A percentile compares a stretch with the other conserved stretches of the same genome.
These are phyloP conservation scores for Buphagus erythrorhynchus DNA, from an alignment of 2,797 vertebrate genomes.

Conservation along the genomic window DNA sequence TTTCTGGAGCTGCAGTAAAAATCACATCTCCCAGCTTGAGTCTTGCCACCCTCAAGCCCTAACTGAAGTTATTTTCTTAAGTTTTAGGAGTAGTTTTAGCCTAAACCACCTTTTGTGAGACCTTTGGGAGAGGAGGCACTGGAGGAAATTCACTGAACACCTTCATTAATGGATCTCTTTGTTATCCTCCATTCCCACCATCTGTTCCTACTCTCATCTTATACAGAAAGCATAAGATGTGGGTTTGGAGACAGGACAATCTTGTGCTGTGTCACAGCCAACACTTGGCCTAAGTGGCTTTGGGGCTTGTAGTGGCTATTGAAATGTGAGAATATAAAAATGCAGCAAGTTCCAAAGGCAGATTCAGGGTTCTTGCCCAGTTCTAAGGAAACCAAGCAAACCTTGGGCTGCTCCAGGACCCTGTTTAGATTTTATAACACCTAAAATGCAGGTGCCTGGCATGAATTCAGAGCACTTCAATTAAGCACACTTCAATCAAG, in stretches of 20 bases:
- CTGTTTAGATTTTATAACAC: neutral
- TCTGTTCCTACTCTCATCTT: neutral
- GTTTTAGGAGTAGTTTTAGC: neutral
- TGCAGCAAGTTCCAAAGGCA: neutral
- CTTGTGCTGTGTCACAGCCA: neutral
- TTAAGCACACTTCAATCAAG: neutral
- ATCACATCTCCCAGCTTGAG: neutral
- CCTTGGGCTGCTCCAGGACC: neutral
- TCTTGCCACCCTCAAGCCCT: neutral
- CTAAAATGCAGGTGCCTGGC: slow-evolving; percentile 49
- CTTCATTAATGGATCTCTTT: slow-evolving; percentile 9
- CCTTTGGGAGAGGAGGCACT: neutral
- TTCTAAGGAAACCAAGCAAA: neutral
- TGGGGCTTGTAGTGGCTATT: neutral
- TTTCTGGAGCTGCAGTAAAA: neutral
- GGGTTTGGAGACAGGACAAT: neutral
- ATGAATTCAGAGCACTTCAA: neutral
- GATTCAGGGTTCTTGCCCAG: neutral
- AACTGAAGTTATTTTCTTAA: neutral
- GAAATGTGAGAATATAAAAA: neutral
- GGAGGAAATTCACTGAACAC: neutral
- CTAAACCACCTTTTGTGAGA: neutral
- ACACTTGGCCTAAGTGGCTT: neutral
- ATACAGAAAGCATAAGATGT: neutral
- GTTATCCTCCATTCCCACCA: neutral